Conservation (phyloP, 1,140 invertebrate genomes). For the Cataglyphis hispanica region DNA sequence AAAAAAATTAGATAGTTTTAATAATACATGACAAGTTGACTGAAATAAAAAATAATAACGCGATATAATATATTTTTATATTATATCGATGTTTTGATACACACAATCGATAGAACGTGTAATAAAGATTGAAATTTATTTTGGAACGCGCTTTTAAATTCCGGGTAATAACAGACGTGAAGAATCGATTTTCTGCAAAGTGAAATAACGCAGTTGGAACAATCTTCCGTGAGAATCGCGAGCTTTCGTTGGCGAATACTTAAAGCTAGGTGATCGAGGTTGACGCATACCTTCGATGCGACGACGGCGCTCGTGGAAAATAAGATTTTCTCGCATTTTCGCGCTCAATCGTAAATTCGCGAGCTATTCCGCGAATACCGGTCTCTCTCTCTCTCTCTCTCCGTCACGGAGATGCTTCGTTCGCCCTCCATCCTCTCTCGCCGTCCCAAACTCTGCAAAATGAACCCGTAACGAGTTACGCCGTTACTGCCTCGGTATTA, state of each 20-base stretch:
- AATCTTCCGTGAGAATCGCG: constrained; percentile 7
- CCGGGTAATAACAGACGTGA: background rate
- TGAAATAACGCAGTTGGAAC: background rate
- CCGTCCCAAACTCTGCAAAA: constrained; percentile 51
- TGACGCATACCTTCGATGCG: constrained; percentile 16
- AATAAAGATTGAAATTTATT: too few relatives aligned
- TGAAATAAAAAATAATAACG: background rate
- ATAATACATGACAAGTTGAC: background rate
- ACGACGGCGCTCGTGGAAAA: constrained; percentile 34
- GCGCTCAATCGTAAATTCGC: constrained; percentile 53
- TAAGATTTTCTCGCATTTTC: constrained; percentile 60
- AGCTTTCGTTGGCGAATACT: constrained; percentile 25
- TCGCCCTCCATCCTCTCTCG: background rate
- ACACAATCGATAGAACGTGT: too few relatives aligned
- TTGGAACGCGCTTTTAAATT: background rate
- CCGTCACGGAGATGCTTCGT: too few relatives aligned
- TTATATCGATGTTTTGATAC: too few relatives aligned
- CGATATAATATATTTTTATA: background rate
- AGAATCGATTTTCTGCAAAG: constrained; percentile 18
- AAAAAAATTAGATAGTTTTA: too few relatives aligned
- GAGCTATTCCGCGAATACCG: constrained; percentile 15
- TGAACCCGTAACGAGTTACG: constrained; percentile 75
- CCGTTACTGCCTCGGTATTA: constrained; percentile 75
- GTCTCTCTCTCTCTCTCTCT: constrained; percentile 12
- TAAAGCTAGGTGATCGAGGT: constrained; percentile 54